Evolutionary conservation across 2,888 invertebrate genomes (phyloP), one percentile per base, ranked within the genome.

Genomic region (Myopa testacea): DNA sequence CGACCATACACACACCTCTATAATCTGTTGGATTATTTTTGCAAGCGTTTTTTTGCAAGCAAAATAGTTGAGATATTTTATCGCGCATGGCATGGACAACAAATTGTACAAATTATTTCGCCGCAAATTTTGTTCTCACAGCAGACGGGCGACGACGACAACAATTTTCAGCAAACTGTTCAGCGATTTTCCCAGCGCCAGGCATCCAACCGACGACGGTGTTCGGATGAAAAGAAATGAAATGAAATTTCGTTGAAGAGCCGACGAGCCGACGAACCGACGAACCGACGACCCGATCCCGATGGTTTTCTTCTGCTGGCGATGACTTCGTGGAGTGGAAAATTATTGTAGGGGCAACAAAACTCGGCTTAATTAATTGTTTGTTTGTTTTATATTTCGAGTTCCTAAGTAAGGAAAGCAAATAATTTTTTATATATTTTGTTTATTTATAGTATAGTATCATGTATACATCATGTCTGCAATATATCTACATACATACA

Each of bases 31-130:
- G 84, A 87, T 87, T 89, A 87, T 84, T 85, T 86, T 88, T 89
- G 89, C 88, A 87, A 87, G 86, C 87, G 86, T 84, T 87, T 85
- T 88, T 89, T 86, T 88, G 89, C 87, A 89, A 88, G 87, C 88
- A 88, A 88, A 89, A 88, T 84, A 89, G 84, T 87, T 88, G 89
- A 84, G 87, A 87, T 85, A 89, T 86, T 89, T 89, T 89, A 88
- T 89, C 89, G 88, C 89, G 89, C 89, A 89, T 89, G 89, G 89
- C 89, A 89, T 89, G 89, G 88, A 89, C 89, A 84, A 85, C 84
- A 84, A 85, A 86, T 85, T 84, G 85, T 85, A 84, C 83, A 86
- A 86, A 86, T 87, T 86, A 85, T 86, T 87, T 87, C 85, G 86
- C 85, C 86, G 87, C 85, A 84, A 87, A 86, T 86, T 84, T 81